Evolutionary conservation across 2,797 vertebrate species (phyloP), one percentile per base, ranked within the genome.

Genomic region (Enteromius radiatus): DNA sequence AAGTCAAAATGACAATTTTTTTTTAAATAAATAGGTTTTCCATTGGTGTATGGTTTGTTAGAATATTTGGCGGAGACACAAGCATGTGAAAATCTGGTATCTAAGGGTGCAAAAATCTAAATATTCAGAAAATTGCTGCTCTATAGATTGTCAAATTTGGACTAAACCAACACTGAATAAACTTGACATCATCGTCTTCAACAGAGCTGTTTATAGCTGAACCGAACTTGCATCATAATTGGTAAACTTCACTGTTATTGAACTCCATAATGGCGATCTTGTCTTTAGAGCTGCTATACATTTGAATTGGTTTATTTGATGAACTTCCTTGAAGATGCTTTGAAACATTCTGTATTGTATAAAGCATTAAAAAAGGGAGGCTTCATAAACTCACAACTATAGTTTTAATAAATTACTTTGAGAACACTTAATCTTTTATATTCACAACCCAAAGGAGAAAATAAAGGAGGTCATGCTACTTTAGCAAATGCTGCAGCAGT

Each of bases 401-500:
- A 6, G 11, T n/a, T 68, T 68, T 11, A 38, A 41, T 21, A 68
- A 33, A 17, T 33, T 8, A 33, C 52, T 54, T 10, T 10, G 7
- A 59, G 26, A 33, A 3, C 31, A 64, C 31, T 33, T 33, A 36
- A 65, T 65, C 15, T 19, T 36, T 65, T 21, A 21, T 65, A 33
- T 19, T 19, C 19, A 65, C 2, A 17, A 21, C 6, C 9, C 38
- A 45, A 26, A 23, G 21, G 21, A 80, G 67, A 9, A 38, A 31
- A 23, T 26, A 6, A 38, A 33, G 5, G 15, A 5, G 36, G 8
- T 47, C 5, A 28, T 49, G 67, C 9, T 65, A 96, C 96, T 95
- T 97, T 97, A 80, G 96, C 96, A 91, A 97, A 97, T 75, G 96
- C 96, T 67, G 96, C 96, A 41, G 96, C 96, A 14, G 96, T 97